These are phyloP conservation scores for Euura saliciscinereae DNA, from an alignment of 1,140 invertebrate genomes.

Conservation along the genomic window DNA sequence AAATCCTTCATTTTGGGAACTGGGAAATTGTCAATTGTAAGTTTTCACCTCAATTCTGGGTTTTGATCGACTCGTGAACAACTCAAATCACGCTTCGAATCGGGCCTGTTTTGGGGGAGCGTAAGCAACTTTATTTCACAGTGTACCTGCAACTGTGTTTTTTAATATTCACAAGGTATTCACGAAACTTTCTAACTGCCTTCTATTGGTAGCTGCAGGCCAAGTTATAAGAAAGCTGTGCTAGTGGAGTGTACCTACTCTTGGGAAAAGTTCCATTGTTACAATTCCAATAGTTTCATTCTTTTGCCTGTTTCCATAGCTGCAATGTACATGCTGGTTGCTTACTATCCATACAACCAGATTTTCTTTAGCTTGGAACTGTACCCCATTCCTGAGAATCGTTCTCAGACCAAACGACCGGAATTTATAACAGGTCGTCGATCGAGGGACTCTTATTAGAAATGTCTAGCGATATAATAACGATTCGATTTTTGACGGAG, in stretches of 20 bases:
- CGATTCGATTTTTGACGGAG: no score
- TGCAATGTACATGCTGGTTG: background rate
- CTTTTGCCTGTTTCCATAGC: background rate
- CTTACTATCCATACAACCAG: background rate
- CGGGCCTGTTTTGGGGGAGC: no score
- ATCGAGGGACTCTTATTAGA: no score
- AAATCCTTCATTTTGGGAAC: no score
- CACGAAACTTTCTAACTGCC: background rate
- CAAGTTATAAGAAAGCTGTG: background rate
- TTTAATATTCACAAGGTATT: background rate
- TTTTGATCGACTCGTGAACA: no score
- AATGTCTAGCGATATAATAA: background rate
- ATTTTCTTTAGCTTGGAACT: background rate
- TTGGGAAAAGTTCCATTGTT: slow-evolving; percentile 11
- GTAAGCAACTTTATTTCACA: no score
- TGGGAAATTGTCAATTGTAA: no score
- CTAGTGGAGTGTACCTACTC: background rate
- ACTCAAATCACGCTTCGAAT: no score
- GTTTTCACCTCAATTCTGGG: no score
- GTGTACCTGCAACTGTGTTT: background rate
- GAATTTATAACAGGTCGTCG: no score
- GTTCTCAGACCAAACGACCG: no score
- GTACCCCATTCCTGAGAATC: background rate
- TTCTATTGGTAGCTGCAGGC: slow-evolving; percentile 2
- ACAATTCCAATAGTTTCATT: background rate